Conservation (phyloP, 2,113 vertebrate species). For the Rhagologus leucostigma region DNA sequence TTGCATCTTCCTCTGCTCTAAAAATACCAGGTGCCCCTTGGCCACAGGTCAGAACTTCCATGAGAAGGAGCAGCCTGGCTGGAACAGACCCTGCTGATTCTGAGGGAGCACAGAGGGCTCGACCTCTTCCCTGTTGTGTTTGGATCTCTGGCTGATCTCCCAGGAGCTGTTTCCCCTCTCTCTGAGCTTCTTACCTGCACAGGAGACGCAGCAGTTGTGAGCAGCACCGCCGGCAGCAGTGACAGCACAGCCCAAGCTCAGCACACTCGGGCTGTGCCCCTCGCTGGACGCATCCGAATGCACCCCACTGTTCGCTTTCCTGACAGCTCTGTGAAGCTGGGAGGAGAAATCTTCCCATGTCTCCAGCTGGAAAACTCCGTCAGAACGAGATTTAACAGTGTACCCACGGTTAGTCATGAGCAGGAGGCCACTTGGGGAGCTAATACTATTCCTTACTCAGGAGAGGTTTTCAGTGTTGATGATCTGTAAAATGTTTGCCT, state of each 20-base stretch:
- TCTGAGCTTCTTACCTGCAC: background rate
- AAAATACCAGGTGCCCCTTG: background rate
- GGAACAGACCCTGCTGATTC: background rate
- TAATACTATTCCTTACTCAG: background rate
- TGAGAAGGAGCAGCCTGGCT: background rate
- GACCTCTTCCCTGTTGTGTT: background rate
- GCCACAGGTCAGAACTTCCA: background rate
- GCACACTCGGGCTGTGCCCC: background rate
- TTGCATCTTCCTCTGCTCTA: background rate
- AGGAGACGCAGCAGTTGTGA: background rate
- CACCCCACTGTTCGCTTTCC: background rate
- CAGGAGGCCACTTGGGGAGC: background rate
- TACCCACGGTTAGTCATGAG: background rate
- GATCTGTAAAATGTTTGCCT: slow-evolving; percentile 46
- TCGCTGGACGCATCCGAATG: background rate
- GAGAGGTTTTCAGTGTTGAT: background rate
- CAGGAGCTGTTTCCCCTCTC: background rate
- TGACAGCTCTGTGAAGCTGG: background rate
- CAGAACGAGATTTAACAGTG: background rate
- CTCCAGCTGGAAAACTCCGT: background rate
- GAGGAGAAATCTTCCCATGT: background rate
- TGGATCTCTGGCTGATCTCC: background rate
- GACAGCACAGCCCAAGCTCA: background rate
- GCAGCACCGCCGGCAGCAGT: background rate
- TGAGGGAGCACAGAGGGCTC: background rate